Base-by-base conservation (phyloP, 2,113 vertebrate genomes). In the Heterotis niloticus region DNA sequence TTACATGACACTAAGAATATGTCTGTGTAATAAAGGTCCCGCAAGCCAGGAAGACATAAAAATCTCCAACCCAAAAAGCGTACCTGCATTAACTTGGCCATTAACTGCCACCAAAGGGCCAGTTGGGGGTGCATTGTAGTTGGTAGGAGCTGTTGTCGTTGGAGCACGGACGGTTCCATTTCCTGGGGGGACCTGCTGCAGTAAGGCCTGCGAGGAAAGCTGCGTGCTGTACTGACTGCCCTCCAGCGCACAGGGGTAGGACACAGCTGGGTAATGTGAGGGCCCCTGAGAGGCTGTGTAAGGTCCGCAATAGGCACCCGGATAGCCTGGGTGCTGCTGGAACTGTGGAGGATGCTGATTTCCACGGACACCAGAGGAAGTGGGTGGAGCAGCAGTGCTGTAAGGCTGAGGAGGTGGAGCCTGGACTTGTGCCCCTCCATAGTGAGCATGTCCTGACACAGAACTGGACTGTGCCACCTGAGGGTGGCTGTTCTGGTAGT, bases 401-500 rank as follows among this genome's bases (percentile, higher is more conserved):
- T 93, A 94, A 5, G 90, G 66, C 5, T 93, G 94, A 79, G 94
- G 87, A 1, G 88, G 86, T 23, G 88, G 88, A 70, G 91, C 91
- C 0, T 88, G 84, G 65, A 87, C 89, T 56, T 79, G 78, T 0
- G 90, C 89, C n/a, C 89, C 82, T 80, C 82, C 87, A 81, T 90
- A 87, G 75, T 84, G 14, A 0, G 23, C 83, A 29, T 89, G 82
- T 76, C 90, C 86, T 85, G 90, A 83, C 69, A 83, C 79, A 68
- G 81, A 66, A 80, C 88, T 76, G 51, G 86, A 91, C 87, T 92
- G 93, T 69, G 90, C 84, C 81, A 89, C 89, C 85, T 87, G 87
- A 81, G 93, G 87, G 75, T 94, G 94, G 81, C 91, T 92, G 86
- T 90, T 84, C 82, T 92, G 89, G 81, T 94, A 95, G 85, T 95